Base-by-base conservation (phyloP, 2,888 invertebrate species). In the Teleiodes luculella region DNA sequence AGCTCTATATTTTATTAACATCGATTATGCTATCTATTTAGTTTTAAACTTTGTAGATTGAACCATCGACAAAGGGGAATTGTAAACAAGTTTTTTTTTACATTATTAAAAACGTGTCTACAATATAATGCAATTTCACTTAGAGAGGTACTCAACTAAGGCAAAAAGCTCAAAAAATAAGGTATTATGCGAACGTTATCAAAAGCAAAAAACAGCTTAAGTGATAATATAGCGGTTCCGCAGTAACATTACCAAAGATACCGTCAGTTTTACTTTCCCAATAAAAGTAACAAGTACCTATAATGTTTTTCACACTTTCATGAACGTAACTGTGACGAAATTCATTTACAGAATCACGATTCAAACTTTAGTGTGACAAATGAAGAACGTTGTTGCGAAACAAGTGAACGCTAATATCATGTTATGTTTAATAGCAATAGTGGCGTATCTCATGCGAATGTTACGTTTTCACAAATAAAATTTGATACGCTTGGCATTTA, bases 221-320 rank as follows among this genome's bases (percentile, higher is more conserved):
- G n/a, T n/a, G n/a, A n/a, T n/a, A n/a, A n/a, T n/a, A n/a, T n/a
- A n/a, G n/a, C n/a, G n/a, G n/a, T n/a, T n/a, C n/a, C n/a, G n/a
- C n/a, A n/a, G n/a, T n/a, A n/a, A n/a, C n/a, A n/a, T n/a, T n/a
- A n/a, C n/a, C n/a, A n/a, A n/a, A n/a, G n/a, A n/a, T n/a, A n/a
- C n/a, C 43, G 6, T 43, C n/a, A 24, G 24, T 4, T 24, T 28
- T 2, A 43, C 43, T 43, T 43, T 43, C 43, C 11, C 43, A n/a
- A 43, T 28, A 43, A 43, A 13, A 8, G 3, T 14, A 14, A 18
- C 10, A 1, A 41, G 11, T 8, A 1, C 24, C 24, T 20, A 11
- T 10, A 2, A 35, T 39, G 53, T 60, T 60, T 62, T 66, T 64
- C 55, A 57, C 59, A 60, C 61, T 64, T 64, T 64, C 64, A 56